These are phyloP conservation scores for Saccostrea echinata DNA, from an alignment of 1,140 invertebrate genomes.

Conservation along the genomic window DNA sequence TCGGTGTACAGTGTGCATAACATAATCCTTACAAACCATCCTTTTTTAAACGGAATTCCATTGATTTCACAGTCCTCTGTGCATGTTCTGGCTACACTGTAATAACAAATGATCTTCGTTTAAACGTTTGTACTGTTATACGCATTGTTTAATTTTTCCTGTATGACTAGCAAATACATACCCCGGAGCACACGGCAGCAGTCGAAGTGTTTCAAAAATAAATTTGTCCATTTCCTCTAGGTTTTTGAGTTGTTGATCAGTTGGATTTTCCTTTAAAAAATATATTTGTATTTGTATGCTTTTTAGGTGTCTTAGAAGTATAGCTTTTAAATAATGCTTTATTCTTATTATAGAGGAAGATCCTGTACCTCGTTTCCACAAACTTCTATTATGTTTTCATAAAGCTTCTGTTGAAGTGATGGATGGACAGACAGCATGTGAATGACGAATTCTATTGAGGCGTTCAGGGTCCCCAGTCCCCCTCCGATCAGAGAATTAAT, in stretches of 20 bases:
- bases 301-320: background rate
- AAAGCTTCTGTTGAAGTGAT: constrained; percentile 41
- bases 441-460: constrained; percentile 62
- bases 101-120: constrained; percentile 21
- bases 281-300: background rate
- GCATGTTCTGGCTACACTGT: constrained; percentile 63
- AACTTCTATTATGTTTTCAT: constrained; percentile 45
- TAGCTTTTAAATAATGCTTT: background rate
- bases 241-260: constrained; percentile 65
- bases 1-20: constrained; percentile 82
- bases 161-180: constrained; percentile 22
- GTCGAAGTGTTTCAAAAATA: constrained; percentile 75
- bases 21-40: constrained; percentile 79
- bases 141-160: no score
- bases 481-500: constrained; percentile 64
- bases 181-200: constrained; percentile 74
- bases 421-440: constrained; percentile 67
- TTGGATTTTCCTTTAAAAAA: background rate
- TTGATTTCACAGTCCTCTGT: constrained; percentile 64
- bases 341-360: background rate
- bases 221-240: constrained; percentile 77
- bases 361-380: constrained; percentile 47
- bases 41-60: constrained; percentile 62
- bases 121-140: no score
- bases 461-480: constrained; percentile 62